Base-by-base conservation (phyloP, 2,113 vertebrate genomes). In the Piprites chloris region DNA sequence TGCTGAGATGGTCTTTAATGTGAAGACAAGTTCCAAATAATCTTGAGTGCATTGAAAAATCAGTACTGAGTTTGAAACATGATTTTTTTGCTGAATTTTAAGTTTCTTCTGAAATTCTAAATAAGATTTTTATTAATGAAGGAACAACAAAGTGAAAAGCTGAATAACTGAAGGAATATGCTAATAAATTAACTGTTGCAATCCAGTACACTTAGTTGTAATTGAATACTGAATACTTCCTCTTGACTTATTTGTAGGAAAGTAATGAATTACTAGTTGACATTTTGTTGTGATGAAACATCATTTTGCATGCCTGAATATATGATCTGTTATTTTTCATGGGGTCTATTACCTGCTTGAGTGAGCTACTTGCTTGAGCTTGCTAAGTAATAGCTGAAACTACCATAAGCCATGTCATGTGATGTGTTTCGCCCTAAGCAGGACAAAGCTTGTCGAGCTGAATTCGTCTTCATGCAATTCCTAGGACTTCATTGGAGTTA, bases 351-450 rank as follows among this genome's bases (percentile, higher is more conserved):
- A 94, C 47, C 61, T 96, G 62, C 65, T 78, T 91, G 35, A 91
- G 68, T 75, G 69, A 87, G 56, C 87, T 80, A 88, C 74, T 88
- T 74, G n/a, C 50, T 96, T 97, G 85, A 87, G 79, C 89, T 95
- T 95, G 96, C 80, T 87, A 67, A 84, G 75, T 74, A 90, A 95
- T 30, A 96, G 93, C 19, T 95, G 22, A 93, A 96, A 75, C 76
- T 86, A 81, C 61, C 14, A 22, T 68, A 75, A 94, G 61, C 71
- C 68, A 93, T 55, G 42, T 41, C 68, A 77, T 33, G 52, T 21
- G 63, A 74, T 52, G 37, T 41, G 39, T 67, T 93, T 86, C 0
- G 1, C n/a, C 58, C n/a, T 52, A 89, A 84, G 61, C 35, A 86
- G 72, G 72, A 78, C 78, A 93, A 90, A 92, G 68, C 44, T 81